Evolutionary conservation across 2,113 vertebrate species (phyloP).

Genomic region (Heterotis niloticus): DNA sequence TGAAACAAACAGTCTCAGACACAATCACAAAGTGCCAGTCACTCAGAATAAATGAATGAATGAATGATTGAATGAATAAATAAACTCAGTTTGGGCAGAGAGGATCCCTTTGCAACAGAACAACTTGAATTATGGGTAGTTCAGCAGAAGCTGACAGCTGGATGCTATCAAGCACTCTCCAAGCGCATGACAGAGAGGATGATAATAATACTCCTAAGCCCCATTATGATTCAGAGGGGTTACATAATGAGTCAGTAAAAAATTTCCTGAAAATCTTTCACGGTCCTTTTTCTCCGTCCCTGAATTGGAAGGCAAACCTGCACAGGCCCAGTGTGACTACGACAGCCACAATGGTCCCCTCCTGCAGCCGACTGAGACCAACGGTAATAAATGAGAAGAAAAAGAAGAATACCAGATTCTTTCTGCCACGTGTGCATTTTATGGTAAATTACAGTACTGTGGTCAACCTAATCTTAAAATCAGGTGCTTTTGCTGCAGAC

Average conservation of each 20-base stretch:
- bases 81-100: not conserved
- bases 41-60: slow-evolving; percentile 10
- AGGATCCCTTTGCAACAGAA: not conserved
- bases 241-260: not conserved
- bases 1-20: slow-evolving; percentile 55
- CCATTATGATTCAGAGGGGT: slow-evolving; percentile 8
- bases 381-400: too few species aligned
- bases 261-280: not conserved
- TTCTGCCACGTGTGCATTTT: too few species aligned
- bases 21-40: slow-evolving; percentile 60
- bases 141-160: not conserved
- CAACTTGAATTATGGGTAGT: not conserved
- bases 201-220: not conserved
- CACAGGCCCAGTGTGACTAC: too few species aligned
- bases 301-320: not conserved
- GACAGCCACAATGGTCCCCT: too few species aligned
- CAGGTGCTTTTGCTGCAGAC: slow-evolving; percentile 1
- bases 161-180: not conserved
- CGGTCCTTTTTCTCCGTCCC: not conserved
- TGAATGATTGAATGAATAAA: too few species aligned
- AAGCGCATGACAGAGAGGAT: not conserved
- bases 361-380: too few species aligned
- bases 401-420: too few species aligned
- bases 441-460: too few species aligned
- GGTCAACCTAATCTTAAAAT: too few species aligned